Percentiles rank a stretch among this genome's conserved stretches.
Conservation (phyloP, 2,888 invertebrate genomes). For the Chymomyza caudatula region DNA sequence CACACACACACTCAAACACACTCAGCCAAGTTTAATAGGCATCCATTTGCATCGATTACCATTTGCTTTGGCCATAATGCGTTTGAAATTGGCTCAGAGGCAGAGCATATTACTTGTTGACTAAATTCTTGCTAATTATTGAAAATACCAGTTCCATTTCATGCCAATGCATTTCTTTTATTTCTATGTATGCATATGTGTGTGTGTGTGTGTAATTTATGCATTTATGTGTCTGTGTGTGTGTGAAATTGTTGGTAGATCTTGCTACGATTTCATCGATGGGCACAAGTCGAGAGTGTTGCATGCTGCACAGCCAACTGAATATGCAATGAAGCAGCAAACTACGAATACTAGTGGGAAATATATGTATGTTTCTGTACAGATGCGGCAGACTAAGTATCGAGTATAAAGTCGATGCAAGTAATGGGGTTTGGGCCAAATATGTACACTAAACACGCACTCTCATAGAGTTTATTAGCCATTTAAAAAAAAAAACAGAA, state of each 20-base stretch:
- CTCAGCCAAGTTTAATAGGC: slow-evolving; percentile 32
- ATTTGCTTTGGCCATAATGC: slow-evolving; percentile 5
- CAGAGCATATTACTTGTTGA: slow-evolving; percentile 8
- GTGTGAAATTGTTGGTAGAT: too few relatives aligned
- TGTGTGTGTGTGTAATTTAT: neutral
- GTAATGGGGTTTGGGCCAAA: neutral
- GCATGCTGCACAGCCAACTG: too few relatives aligned
- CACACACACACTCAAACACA: slow-evolving; percentile 1
- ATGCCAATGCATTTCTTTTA: neutral
- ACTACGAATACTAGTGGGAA: too few relatives aligned
- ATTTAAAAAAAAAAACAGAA: too few relatives aligned
- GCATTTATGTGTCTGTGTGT: too few relatives aligned
- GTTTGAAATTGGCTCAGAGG: neutral
- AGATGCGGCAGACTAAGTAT: too few relatives aligned
- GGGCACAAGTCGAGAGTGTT: too few relatives aligned
- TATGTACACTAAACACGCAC: neutral
- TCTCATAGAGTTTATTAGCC: too few relatives aligned
- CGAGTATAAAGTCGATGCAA: neutral
- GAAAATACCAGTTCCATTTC: slow-evolving; percentile 19
- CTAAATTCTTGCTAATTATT: slow-evolving; percentile 55
- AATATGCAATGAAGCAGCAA: too few relatives aligned
- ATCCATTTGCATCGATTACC: slow-evolving; percentile 62
- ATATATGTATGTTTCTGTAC: too few relatives aligned
- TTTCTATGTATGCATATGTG: neutral
- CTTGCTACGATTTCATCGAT: too few relatives aligned